Percentiles rank a stretch among this genome's conserved stretches.
Evolutionary conservation across 2,797 vertebrate species (phyloP).

Genomic region (Acropternis orthonyx): DNA sequence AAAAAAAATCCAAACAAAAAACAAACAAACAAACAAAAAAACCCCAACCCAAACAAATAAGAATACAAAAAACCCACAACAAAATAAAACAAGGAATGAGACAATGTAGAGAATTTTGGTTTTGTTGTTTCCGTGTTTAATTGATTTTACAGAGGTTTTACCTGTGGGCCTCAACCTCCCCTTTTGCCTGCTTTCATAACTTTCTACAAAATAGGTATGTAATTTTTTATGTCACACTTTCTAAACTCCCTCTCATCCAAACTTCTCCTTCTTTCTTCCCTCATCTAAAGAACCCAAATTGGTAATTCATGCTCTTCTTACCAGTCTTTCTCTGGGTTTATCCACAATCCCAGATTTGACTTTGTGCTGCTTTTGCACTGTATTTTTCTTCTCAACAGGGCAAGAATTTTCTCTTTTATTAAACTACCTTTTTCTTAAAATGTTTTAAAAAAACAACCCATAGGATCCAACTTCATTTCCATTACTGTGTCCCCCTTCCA

Average conservation of each 20-base stretch:
- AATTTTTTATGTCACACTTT: neutral
- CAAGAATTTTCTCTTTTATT: neutral
- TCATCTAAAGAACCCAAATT: rapidly evolving
- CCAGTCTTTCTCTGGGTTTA: neutral
- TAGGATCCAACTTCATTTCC: neutral
- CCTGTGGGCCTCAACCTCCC: rapidly evolving
- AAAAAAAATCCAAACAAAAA: neutral
- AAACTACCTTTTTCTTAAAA: neutral
- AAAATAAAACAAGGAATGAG: neutral
- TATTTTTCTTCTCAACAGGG: neutral
- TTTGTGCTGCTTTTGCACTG: neutral
- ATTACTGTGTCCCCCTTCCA: neutral
- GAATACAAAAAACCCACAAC: neutral
- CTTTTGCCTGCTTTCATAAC: neutral
- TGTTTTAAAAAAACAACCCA: neutral
- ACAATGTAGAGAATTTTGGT: neutral
- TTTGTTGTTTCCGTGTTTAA: rapidly evolving
- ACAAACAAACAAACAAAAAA: neutral
- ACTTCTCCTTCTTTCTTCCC: neutral
- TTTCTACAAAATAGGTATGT: neutral
- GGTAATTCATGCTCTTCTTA: neutral
- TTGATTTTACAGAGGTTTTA: neutral
- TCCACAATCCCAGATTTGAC: neutral
- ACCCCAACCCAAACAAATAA: neutral
- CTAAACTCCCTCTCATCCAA: neutral